phyloP scores from a whole-genome alignment of 1,140 invertebrate genomes.

The Eriosoma lanigerum region DNA sequence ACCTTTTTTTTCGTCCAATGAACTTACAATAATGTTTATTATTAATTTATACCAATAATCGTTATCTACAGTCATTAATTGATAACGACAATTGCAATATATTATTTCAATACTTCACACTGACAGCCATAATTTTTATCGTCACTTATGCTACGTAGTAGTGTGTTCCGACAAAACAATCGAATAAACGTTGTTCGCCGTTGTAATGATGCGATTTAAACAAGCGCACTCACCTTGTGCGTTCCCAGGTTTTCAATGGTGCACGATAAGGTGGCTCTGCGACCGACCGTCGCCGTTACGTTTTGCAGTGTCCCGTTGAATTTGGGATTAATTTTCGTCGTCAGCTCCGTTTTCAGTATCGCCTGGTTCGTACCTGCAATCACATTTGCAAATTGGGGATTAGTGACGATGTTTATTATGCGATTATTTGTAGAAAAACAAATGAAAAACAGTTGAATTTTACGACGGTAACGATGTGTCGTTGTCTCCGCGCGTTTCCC shows the following conservation, averaged over 20 bases:
- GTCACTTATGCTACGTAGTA: too few relatives aligned
- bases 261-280: constrained; percentile 80
- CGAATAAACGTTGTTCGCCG: too few relatives aligned
- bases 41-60: too few relatives aligned
- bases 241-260: constrained; percentile 45
- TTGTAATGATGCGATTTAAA: too few relatives aligned
- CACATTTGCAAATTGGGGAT: background rate
- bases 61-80: too few relatives aligned
- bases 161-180: too few relatives aligned
- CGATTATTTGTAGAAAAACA: background rate
- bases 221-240: constrained; percentile 43
- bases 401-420: background rate
- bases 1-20: too few relatives aligned
- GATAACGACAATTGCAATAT: too few relatives aligned
- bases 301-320: constrained; percentile 60
- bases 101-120: too few relatives aligned
- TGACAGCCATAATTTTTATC: too few relatives aligned
- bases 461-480: too few relatives aligned
- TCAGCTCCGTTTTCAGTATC: background rate
- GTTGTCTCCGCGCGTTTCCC: background rate
- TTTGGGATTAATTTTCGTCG: constrained; percentile 40
- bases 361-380: constrained; percentile 10
- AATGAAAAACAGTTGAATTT: background rate
- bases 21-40: too few relatives aligned
- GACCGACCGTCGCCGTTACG: constrained; percentile 77